phyloP scores from a whole-genome alignment of 2,113 vertebrate genomes.

The Antigone vipio region DNA sequence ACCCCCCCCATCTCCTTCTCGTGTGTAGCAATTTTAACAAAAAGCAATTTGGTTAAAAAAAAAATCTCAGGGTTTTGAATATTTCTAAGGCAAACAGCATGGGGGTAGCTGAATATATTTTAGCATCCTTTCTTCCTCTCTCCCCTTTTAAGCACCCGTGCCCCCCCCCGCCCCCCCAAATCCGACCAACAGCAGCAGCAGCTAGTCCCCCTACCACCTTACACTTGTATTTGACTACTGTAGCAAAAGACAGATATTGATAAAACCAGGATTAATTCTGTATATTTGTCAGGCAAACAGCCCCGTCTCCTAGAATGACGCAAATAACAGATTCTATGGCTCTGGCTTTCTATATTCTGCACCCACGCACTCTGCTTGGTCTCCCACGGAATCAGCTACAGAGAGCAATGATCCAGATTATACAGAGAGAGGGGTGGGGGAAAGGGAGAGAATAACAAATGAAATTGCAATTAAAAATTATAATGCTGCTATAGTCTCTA shows the following conservation, averaged over 20 bases:
- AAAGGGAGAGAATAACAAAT: slow-evolving; percentile 65
- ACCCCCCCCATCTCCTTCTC: background rate
- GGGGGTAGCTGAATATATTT: background rate
- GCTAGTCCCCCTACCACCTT: slow-evolving; percentile 28
- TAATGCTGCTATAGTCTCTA: slow-evolving; percentile 42
- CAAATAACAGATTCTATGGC: slow-evolving; percentile 81
- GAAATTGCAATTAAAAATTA: slow-evolving; percentile 70
- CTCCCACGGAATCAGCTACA: slow-evolving; percentile 87
- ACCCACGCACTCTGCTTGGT: slow-evolving; percentile 87
- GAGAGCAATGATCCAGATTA: slow-evolving; percentile 77
- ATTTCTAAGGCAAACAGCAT: slow-evolving; percentile 13
- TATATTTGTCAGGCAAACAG: slow-evolving; percentile 83
- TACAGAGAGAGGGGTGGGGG: slow-evolving; percentile 57
- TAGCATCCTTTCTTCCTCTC: background rate
- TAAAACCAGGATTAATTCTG: slow-evolving; percentile 79
- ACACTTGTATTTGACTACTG: slow-evolving; percentile 67
- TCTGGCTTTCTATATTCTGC: slow-evolving; percentile 80
- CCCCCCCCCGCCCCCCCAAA: background rate
- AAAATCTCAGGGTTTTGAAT: background rate
- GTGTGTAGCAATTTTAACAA: background rate
- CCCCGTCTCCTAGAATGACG: slow-evolving; percentile 77
- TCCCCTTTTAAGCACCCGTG: background rate
- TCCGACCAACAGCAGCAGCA: background rate
- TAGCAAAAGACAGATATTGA: slow-evolving; percentile 73
- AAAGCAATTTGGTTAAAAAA: background rate